Percentiles rank a stretch among this genome's conserved stretches.
Conservation (phyloP, 35 echinoderm and acorn worm genomes). For the Lytechinus pictus region DNA sequence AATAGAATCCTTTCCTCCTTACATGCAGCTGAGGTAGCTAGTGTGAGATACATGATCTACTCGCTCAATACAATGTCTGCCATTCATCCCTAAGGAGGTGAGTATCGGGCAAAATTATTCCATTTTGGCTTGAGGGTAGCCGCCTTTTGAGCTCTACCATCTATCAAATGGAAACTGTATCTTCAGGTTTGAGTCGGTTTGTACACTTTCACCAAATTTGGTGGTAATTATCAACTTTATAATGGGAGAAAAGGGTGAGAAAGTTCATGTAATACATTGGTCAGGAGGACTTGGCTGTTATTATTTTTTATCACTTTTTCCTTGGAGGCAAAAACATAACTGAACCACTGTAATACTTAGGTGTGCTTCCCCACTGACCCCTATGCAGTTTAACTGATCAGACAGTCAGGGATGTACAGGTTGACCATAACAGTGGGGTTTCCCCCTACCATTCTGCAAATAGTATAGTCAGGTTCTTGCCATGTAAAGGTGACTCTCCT, state of each 20-base stretch:
- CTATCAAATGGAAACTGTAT: not conserved
- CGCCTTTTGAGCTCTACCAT: not conserved
- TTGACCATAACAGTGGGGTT: too few species aligned
- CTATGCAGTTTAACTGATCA: too few species aligned
- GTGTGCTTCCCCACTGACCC: too few species aligned
- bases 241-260: not conserved
- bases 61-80: constrained; percentile 38
- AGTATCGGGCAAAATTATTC: not conserved
- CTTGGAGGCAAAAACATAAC: too few species aligned
- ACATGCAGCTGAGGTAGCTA: constrained; percentile 10
- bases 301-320: too few species aligned
- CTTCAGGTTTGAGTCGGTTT: not conserved
- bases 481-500: too few species aligned
- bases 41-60: not conserved
- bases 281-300: too few species aligned
- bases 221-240: not conserved
- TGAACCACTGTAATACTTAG: too few species aligned
- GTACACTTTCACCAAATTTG: not conserved
- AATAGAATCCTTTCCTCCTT: not conserved
- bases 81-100: not conserved
- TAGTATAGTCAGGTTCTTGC: too few species aligned
- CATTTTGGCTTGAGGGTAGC: not conserved
- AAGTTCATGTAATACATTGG: not conserved
- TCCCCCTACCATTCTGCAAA: too few species aligned
- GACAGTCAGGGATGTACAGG: too few species aligned